Evolutionary conservation across 2,797 vertebrate genomes (phyloP).

Genomic region (Phrynocephalus forsythii): DNA sequence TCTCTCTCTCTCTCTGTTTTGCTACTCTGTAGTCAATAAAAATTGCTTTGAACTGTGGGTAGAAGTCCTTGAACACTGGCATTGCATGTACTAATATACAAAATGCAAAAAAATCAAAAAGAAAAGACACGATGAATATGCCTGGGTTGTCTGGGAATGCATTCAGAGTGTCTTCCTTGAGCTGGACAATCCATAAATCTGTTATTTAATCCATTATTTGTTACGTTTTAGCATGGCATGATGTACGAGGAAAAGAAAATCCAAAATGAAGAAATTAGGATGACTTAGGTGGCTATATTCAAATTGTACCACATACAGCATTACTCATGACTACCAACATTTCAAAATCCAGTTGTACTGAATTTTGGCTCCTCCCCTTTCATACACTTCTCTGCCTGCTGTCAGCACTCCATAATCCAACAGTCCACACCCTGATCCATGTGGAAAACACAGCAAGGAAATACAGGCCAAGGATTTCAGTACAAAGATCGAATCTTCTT

Average conservation of each 20-base stretch:
- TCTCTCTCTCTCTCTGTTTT: background rate
- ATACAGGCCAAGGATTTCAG: slow-evolving; percentile 5
- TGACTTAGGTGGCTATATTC: slow-evolving; percentile 1
- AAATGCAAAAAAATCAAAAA: slow-evolving; percentile 39
- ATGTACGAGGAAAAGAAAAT: background rate
- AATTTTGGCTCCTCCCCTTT: slow-evolving; percentile 1
- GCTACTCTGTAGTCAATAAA: slow-evolving; percentile 46
- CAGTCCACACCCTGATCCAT: slow-evolving; percentile 13
- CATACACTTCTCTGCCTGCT: background rate
- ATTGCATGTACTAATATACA: background rate
- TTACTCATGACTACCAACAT: slow-evolving; percentile 26
- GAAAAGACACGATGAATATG: background rate
- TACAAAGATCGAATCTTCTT: background rate
- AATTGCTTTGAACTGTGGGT: slow-evolving; percentile 40
- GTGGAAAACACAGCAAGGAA: slow-evolving; percentile 12
- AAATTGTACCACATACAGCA: background rate
- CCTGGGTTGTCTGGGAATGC: background rate
- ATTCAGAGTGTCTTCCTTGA: background rate
- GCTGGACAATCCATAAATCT: background rate
- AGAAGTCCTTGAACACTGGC: too few relatives aligned
- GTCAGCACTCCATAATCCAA: background rate
- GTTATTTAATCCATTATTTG: background rate
- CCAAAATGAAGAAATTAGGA: background rate
- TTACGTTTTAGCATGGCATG: background rate
- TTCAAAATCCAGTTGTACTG: slow-evolving; percentile 3